phyloP scores from a whole-genome alignment of 2,113 vertebrate genomes.

The Ochotona curzoniae region DNA sequence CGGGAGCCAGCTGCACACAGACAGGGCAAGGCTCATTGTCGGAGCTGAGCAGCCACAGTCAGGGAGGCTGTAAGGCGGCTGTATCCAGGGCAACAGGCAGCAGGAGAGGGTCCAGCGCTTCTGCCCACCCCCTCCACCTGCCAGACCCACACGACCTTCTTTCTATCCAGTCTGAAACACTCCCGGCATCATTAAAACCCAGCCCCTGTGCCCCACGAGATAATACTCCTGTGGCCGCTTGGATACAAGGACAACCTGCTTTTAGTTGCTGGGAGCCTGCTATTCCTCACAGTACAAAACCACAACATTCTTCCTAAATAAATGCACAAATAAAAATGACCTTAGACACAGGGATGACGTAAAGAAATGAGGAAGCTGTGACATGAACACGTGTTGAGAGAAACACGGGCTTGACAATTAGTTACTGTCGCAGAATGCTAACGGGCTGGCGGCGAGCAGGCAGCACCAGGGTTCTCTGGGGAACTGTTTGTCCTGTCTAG shows the following conservation, averaged over 20 bases:
- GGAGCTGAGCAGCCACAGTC: neutral
- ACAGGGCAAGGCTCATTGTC: neutral
- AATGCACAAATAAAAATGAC: constrained; percentile 67
- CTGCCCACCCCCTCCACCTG: neutral
- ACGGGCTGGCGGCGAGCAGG: constrained; percentile 66
- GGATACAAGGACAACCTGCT: neutral
- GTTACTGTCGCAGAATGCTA: constrained; percentile 72
- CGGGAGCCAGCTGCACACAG: neutral
- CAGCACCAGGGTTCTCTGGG: constrained; percentile 63
- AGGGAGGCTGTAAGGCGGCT: neutral
- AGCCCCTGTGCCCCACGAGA: neutral
- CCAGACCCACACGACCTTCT: constrained; percentile 58
- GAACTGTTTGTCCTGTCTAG: constrained; percentile 65
- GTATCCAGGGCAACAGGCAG: constrained; percentile 51
- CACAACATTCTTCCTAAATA: constrained; percentile 48
- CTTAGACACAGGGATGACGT: constrained; percentile 59
- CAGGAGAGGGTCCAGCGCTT: neutral
- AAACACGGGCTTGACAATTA: constrained; percentile 72
- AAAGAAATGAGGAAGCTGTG: constrained; percentile 71
- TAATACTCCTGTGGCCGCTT: neutral
- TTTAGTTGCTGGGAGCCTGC: constrained; percentile 7
- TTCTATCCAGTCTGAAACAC: neutral
- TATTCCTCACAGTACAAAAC: neutral
- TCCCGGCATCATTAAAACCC: constrained; percentile 34
- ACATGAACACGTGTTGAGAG: constrained; percentile 67